Evolutionary conservation across 30 jellyfish, hydroid and myxozoan species (phyloP).

Genomic region (Hydractinia echinata): DNA sequence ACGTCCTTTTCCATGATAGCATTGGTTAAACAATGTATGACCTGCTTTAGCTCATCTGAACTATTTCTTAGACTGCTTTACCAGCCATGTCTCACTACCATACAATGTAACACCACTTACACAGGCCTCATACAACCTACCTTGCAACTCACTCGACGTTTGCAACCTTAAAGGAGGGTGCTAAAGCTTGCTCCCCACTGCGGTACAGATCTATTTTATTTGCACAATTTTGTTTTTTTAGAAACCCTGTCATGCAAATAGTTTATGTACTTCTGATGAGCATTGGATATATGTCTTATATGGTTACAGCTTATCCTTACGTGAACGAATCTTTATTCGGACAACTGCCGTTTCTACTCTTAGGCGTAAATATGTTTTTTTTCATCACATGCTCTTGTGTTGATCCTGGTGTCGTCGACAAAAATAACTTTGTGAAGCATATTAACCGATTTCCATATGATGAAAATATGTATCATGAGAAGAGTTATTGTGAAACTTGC

Average conservation of each 20-base stretch:
- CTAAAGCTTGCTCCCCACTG: too few relatives aligned
- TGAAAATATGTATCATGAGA: constrained; percentile 46
- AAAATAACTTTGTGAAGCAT: constrained; percentile 15
- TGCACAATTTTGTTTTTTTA: background rate
- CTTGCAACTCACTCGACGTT: too few relatives aligned
- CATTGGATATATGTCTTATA: constrained; percentile 63
- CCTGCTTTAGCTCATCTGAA: too few relatives aligned
- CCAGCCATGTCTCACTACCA: too few relatives aligned
- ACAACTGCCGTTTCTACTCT: constrained; percentile 52
- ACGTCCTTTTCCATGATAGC: too few relatives aligned
- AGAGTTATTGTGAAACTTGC: constrained; percentile 65
- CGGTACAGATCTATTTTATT: too few relatives aligned
- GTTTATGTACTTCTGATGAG: constrained; percentile 49
- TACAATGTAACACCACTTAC: too few relatives aligned
- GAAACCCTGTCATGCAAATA: constrained; percentile 73
- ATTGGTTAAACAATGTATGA: too few relatives aligned
- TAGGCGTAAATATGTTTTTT: constrained; percentile 45
- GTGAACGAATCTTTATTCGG: constrained; percentile 69
- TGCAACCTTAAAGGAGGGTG: too few relatives aligned
- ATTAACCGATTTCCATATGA: constrained; percentile 55
- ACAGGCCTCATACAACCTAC: too few relatives aligned
- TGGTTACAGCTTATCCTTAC: constrained; percentile 64
- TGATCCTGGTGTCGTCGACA: constrained; percentile 72
- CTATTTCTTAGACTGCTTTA: too few relatives aligned
- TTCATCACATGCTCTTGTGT: constrained; percentile 63